These are phyloP conservation scores for Amphiprion ocellaris DNA, from an alignment of 2,113 vertebrate species.

Conservation along the genomic window DNA sequence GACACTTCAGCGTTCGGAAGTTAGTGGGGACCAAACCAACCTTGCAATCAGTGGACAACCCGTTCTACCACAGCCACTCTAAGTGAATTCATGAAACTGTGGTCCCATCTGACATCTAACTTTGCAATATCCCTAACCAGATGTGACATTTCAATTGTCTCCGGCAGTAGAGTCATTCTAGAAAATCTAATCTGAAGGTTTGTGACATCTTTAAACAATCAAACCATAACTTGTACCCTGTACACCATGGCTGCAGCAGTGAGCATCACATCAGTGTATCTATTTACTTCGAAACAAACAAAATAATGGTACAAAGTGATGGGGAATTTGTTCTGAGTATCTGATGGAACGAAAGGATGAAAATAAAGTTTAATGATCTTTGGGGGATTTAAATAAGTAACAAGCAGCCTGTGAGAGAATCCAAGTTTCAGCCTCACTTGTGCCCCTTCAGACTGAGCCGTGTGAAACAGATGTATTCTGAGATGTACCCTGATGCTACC, in stretches of 20 bases:
- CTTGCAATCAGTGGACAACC: too few species aligned
- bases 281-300: not conserved
- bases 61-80: too few species aligned
- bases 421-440: constrained; percentile 22
- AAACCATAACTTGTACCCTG: too few species aligned
- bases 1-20: too few species aligned
- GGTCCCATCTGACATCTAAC: not conserved
- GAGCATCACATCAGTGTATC: not conserved
- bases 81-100: too few species aligned
- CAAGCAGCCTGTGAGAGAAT: not conserved
- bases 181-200: not conserved
- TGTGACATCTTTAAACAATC: not conserved
- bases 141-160: not conserved
- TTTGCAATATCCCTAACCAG: not conserved
- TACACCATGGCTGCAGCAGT: too few species aligned
- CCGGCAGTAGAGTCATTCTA: not conserved
- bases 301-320: not conserved
- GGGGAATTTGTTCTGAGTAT: not conserved
- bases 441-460: constrained; percentile 32
- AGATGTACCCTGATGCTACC: constrained; percentile 44
- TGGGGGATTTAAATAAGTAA: not conserved
- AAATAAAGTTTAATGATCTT: constrained; percentile 16
- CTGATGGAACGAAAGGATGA: not conserved
- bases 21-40: too few species aligned
- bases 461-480: constrained; percentile 41